These are phyloP conservation scores for Pseudopleuronectes americanus DNA, from an alignment of 2,797 vertebrate species.

Conservation along the genomic window DNA sequence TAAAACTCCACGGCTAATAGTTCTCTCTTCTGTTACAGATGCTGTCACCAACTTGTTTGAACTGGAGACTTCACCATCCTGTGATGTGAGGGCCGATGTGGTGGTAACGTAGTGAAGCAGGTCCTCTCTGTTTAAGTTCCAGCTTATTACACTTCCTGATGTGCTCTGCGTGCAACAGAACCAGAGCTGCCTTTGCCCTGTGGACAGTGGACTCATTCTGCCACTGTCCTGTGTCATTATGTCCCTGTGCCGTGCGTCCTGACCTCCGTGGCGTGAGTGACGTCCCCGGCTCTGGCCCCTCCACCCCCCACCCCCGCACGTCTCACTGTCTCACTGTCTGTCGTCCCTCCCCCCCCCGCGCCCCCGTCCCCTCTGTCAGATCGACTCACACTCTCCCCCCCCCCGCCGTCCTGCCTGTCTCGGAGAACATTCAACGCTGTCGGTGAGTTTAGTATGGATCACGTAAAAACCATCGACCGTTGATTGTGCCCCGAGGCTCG, in stretches of 20 bases:
- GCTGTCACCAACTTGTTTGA: constrained; percentile 27
- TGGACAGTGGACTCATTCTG: constrained; percentile 57
- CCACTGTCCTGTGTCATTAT: constrained; percentile 58
- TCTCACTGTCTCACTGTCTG: constrained; percentile 28
- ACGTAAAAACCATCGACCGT: constrained; percentile 99
- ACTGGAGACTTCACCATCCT: constrained; percentile 29
- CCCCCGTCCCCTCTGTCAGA: constrained; percentile 52
- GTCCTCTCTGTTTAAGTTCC: constrained; percentile 31
- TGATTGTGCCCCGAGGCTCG: constrained; percentile 96
- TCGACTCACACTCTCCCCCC: constrained; percentile 43
- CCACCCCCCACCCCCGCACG: constrained; percentile 8
- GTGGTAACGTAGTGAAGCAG: constrained; percentile 46
- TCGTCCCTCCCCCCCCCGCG: constrained; percentile 5
- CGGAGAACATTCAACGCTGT: constrained; percentile 98
- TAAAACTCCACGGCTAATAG: background rate
- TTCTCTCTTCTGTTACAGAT: constrained; percentile 70
- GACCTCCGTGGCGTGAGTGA: constrained; percentile 54
- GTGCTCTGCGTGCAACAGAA: constrained; percentile 24
- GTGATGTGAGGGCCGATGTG: constrained; percentile 38
- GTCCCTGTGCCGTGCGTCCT: constrained; percentile 43
- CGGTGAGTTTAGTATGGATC: constrained; percentile 97
- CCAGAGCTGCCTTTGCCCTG: constrained; percentile 36
- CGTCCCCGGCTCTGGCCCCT: constrained; percentile 29
- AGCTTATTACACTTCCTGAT: constrained; percentile 16
- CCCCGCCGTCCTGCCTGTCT: constrained; percentile 79